Base-by-base conservation (phyloP, 2,888 invertebrate species). In the Sinhomidia bicolor region DNA sequence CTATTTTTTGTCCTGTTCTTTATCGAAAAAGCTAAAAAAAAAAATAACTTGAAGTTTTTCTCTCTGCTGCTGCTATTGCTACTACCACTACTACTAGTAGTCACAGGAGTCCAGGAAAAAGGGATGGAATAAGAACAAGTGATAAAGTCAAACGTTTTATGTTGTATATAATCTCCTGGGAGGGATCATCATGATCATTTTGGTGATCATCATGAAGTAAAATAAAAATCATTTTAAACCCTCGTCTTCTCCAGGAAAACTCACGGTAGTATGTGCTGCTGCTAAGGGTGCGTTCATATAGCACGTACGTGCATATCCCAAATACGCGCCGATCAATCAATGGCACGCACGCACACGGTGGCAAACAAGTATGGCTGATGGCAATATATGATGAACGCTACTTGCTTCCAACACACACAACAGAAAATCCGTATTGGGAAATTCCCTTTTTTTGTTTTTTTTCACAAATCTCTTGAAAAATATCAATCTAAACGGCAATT, bases 141-240 rank as follows among this genome's bases (percentile, higher is more conserved):
- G 71, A 88, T 88, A 47, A 88, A 88, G 79, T 84, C 80, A 84
- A 84, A 78, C 62, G 65, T 36, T 74, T 71, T 78, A 54, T 62
- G 51, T 84, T 88, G 83, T 80, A 80, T 36, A 76, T 84, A 88
- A 88, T 88, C 88, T 84, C 84, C 23, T 47, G 71, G 88, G 88
- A 84, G 84, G 84, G 54, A 87, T 87, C 84, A 83, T 71, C 68
- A 83, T 83, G 57, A 82, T 82, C 51, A 54, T 74, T 47, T 4
- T 76, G 23, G 23, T 74, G 51, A 78, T 78, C 78, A 32, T 78
- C 41, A 32, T 68, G 68, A 32, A 68, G 68, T 17, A 26, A 47
- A 26, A 60, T 10, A 65, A 65, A 47, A 23, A 74, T 47, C 74
- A 26, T n/a, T 74, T 74, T 51, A 74, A 74, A 26, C 74, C 74